Base-by-base conservation (phyloP, 1,140 invertebrate genomes). In the Drosophila nannoptera region DNA sequence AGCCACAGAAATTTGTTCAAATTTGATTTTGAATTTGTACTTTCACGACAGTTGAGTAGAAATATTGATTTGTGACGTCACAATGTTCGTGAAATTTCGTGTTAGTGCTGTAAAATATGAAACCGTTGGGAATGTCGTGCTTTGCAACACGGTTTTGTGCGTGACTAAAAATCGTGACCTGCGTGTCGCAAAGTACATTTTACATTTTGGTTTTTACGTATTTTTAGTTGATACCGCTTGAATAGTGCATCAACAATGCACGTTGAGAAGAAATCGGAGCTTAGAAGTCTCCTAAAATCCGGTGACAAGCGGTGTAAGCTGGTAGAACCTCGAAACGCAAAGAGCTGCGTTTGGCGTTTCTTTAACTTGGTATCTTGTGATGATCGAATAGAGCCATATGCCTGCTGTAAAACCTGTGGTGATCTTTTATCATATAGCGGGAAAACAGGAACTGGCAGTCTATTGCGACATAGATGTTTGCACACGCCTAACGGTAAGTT, bases 401-500 rank as follows among this genome's bases (percentile, higher is more conserved):
- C 81, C 35, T 82, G 83, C 32, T 86, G 81, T 55, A 86, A 86
- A 63, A 78, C 69, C 35, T 86, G 81, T 43, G 83, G 78, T 1
- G 83, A 86, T 78, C 71, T 86, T 3, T 32, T 86, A 4, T 86
- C 81, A 2, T 86, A 86, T 16, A 82, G 77, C 14, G 81, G 81
- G 0, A 86, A 87, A 49, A 86, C 83, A 2, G 81, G 81, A 2
- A 86, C 81, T 5, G 81, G 82, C 7, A 87, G 83, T n/a, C 43
- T 86, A 11, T 62, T 86, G 38, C 81, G 81, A 36, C 81, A 86
- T 42, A 53, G 78, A 61, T 86, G 81, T 16, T 58, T 84, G 6
- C 80, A 84, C 66, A 80, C 81, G 42, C 63, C 69, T 77, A 84
- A 80, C 80, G 80, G 80, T 84, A 84, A 86, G 81, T 80, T 84